Conservation (phyloP, 2,797 vertebrate genomes). For the Choloepus didactylus region DNA sequence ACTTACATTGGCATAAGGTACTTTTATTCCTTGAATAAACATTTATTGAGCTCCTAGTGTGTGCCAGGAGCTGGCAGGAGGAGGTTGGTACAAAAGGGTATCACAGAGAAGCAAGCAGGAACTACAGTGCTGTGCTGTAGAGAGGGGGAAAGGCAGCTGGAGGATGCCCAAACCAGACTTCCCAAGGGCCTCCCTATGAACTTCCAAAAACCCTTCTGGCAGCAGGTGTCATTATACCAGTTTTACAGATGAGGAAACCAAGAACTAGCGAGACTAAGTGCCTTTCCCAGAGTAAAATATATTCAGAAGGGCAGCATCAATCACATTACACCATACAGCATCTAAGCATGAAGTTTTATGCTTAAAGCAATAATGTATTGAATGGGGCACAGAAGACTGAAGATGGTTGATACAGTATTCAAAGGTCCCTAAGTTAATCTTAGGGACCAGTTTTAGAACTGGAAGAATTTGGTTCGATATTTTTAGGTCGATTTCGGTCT, state of each 20-base stretch:
- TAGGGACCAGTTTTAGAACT: slow-evolving; percentile 49
- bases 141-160: background rate
- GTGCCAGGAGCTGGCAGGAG: background rate
- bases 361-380: slow-evolving; percentile 40
- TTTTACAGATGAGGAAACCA: slow-evolving; percentile 58
- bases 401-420: background rate
- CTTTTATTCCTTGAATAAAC: background rate
- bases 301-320: background rate
- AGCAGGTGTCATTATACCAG: background rate
- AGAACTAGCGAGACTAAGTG: background rate
- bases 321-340: background rate
- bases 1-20: background rate
- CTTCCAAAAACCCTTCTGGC: background rate
- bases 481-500: slow-evolving; percentile 61
- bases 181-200: background rate
- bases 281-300: slow-evolving; percentile 25
- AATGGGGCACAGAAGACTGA: slow-evolving; percentile 24
- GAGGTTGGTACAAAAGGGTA: background rate
- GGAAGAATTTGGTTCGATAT: slow-evolving; percentile 53
- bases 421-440: slow-evolving; percentile 61
- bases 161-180: background rate
- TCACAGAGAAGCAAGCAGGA: background rate
- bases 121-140: rapidly evolving
- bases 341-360: slow-evolving; percentile 25
- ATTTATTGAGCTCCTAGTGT: background rate